Evolutionary conservation across 30 jellyfish, hydroid and myxozoan species (phyloP).

Genomic region (Morbakka virulenta): DNA sequence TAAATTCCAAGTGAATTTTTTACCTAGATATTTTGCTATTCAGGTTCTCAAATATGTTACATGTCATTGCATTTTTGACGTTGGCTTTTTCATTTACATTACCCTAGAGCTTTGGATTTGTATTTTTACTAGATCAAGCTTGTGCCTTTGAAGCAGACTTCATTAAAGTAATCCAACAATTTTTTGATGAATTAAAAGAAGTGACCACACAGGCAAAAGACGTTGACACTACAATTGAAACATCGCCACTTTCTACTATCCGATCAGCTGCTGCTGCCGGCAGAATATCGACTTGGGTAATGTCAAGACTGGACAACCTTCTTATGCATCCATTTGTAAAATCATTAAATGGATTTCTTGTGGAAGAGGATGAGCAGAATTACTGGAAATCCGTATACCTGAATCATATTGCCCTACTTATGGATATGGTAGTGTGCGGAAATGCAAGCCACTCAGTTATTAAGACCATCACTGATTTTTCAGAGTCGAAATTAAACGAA

Average conservation of each 20-base stretch:
- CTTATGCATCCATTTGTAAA: slow-evolving; percentile 50
- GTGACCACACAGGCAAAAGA: slow-evolving; percentile 39
- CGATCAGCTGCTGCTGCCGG: slow-evolving; percentile 97
- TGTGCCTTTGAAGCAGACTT: slow-evolving; percentile 69
- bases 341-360: neutral
- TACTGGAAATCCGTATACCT: neutral
- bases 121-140: neutral
- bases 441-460: slow-evolving; percentile 38
- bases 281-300: slow-evolving; percentile 54
- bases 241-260: slow-evolving; percentile 60
- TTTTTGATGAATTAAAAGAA: slow-evolving; percentile 29
- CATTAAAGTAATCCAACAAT: slow-evolving; percentile 34
- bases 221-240: neutral
- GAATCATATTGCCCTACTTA: slow-evolving; percentile 31
- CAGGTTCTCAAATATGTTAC: no score
- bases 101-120: no score
- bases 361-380: neutral
- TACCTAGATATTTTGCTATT: no score
- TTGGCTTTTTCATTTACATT: no score
- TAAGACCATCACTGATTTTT: slow-evolving; percentile 25
- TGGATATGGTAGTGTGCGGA: slow-evolving; percentile 56
- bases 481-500: slow-evolving; percentile 19
- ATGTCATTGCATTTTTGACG: no score
- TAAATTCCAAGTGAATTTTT: no score
- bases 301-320: slow-evolving; percentile 27